phyloP scores from a whole-genome alignment of 2,888 invertebrate species.

The Daptonema setosum region DNA sequence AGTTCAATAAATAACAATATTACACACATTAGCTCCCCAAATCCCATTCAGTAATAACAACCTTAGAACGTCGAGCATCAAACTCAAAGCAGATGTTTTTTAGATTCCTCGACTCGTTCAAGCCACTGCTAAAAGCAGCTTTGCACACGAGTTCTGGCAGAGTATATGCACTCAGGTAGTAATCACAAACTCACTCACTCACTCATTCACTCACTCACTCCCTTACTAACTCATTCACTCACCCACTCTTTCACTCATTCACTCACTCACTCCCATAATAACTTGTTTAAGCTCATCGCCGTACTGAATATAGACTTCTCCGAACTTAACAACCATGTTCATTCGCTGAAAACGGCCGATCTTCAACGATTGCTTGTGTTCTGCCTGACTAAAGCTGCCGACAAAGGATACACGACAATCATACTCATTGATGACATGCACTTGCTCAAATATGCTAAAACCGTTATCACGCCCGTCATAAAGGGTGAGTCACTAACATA shows the following conservation, averaged over 20 bases:
- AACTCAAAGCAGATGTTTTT: background rate
- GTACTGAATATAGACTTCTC: background rate
- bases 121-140: conserved; percentile 16
- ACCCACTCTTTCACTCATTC: too few species aligned
- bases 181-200: too few species aligned
- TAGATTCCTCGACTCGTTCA: conserved; percentile 15
- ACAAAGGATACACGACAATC: conserved; percentile 13
- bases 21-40: too few species aligned
- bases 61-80: too few species aligned
- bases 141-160: conserved; percentile 21
- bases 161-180: conserved; percentile 10
- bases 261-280: too few species aligned
- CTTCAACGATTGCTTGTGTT: background rate
- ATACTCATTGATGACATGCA: conserved; percentile 23
- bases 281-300: too few species aligned
- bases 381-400: conserved; percentile 10
- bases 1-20: background rate
- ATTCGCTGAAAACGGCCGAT: background rate
- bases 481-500: too few species aligned
- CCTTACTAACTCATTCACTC: too few species aligned
- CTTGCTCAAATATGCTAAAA: conserved; percentile 11
- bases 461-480: too few species aligned
- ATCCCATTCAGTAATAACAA: too few species aligned
- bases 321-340: background rate
- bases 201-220: too few species aligned